Evolutionary conservation across 2,888 invertebrate species (phyloP), one percentile per base, ranked within the genome.

Genomic region (Dynastes maya): DNA sequence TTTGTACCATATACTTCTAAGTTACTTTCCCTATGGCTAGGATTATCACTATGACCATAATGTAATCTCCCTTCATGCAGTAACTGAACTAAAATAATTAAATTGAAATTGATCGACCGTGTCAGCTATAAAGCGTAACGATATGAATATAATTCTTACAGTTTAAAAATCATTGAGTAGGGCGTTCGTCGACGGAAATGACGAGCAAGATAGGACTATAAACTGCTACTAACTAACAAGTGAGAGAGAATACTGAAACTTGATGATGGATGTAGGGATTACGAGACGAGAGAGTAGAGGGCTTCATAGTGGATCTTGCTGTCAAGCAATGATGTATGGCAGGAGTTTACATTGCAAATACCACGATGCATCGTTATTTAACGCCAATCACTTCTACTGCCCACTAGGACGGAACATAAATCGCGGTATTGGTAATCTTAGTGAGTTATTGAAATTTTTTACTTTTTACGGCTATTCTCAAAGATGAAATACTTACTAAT

Each of bases 211-310:
- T 55, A 40, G 61, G 45, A 27, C 16, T 65, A 58, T 37, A 27
- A n/a, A 32, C 11, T 37, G 40, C 2, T 51, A 63, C 45, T 32
- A n/a, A 65, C 45, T 53, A 22, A 16, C 55, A 58, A 76, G 78
- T 13, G 63, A 61, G 61, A 67, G n/a, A 65, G 75, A 76, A 63
- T 27, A 22, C 68, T 65, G 80, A 75, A 76, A 72, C 63, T 81
- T 82, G 83, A 83, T 83, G 83, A 83, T 83, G 83, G 83, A 83
- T 83, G 83, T 82, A 79, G 82, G 83, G 83, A 83, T 83, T 83
- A 83, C 82, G 83, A 83, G 83, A 82, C 83, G 83, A 81, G 83
- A 80, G 82, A 81, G 82, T 81, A 80, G 82, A 81, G 80, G 82
- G 79, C 67, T 81, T 80, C 81, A 80, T 80, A 82, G 80, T 82